Evolutionary conservation across 2,888 invertebrate species (phyloP).

Genomic region (Arenicola marina): DNA sequence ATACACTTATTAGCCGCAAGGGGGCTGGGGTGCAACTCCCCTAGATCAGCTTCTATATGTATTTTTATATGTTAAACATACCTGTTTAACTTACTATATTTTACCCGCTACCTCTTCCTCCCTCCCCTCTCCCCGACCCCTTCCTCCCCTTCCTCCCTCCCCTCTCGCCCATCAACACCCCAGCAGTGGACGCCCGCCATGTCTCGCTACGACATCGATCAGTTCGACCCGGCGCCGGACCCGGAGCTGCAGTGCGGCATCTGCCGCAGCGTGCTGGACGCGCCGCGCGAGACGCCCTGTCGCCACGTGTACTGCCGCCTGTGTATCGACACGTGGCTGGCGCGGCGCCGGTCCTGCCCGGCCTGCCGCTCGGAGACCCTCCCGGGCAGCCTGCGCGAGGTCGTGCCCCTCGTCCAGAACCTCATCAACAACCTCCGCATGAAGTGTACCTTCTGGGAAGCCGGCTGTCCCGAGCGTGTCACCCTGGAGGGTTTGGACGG

Average conservation of each 20-base stretch:
- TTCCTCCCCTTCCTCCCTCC: no score
- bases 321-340: conserved; percentile 51
- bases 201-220: conserved; percentile 51
- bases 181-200: no score
- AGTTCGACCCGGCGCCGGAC: conserved; percentile 49
- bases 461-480: conserved; percentile 44
- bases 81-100: no score
- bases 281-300: conserved; percentile 51
- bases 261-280: conserved; percentile 50
- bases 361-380: conserved; percentile 42
- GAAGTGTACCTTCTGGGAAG: conserved; percentile 42
- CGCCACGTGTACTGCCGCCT: conserved; percentile 53
- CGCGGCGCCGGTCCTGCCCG: conserved; percentile 44
- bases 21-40: no score
- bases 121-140: no score
- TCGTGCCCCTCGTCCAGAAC: conserved; percentile 50
- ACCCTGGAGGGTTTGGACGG: conserved; percentile 40
- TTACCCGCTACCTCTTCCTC: no score
- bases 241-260: conserved; percentile 53
- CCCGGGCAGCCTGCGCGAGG: conserved; percentile 36
- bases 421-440: conserved; percentile 48
- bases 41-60: no score
- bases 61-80: no score
- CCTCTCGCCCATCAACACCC: no score
- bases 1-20: no score